These are phyloP conservation scores for Euthynnus affinis DNA, from an alignment of 2,797 vertebrate species.

Conservation along the genomic window DNA sequence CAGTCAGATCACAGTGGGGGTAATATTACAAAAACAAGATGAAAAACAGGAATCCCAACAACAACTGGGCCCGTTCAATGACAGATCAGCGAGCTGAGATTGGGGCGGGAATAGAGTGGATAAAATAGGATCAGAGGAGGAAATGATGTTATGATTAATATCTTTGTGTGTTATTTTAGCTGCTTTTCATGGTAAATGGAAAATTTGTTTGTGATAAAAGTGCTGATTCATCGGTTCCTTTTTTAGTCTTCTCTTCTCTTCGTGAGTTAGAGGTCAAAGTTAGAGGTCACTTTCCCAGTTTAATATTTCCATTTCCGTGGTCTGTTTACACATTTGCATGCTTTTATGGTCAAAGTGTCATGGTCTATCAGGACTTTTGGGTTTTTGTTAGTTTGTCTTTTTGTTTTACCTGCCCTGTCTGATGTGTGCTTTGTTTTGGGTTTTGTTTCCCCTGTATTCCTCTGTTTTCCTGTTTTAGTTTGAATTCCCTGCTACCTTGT, in stretches of 20 bases:
- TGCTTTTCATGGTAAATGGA: neutral
- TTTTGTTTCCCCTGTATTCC: too few species aligned
- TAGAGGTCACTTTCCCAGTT: too few species aligned
- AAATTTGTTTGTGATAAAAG: slow-evolving; percentile 10
- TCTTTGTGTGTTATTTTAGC: too few species aligned
- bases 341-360: too few species aligned
- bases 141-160: neutral
- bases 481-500: too few species aligned
- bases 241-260: neutral
- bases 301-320: too few species aligned
- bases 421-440: too few species aligned
- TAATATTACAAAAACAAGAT: slow-evolving; percentile 14
- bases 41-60: neutral
- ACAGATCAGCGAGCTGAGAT: slow-evolving; percentile 19
- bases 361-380: too few species aligned
- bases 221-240: neutral
- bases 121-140: neutral
- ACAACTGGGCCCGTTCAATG: neutral
- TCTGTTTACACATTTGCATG: too few species aligned
- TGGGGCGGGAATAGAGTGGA: neutral
- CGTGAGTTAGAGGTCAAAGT: neutral
- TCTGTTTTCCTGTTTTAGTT: too few species aligned
- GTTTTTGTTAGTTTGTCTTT: too few species aligned
- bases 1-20: neutral
- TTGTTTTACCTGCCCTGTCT: too few species aligned